Evolutionary conservation across 2,888 invertebrate species (phyloP).

Genomic region (Caenorhabditis parvicauda): DNA sequence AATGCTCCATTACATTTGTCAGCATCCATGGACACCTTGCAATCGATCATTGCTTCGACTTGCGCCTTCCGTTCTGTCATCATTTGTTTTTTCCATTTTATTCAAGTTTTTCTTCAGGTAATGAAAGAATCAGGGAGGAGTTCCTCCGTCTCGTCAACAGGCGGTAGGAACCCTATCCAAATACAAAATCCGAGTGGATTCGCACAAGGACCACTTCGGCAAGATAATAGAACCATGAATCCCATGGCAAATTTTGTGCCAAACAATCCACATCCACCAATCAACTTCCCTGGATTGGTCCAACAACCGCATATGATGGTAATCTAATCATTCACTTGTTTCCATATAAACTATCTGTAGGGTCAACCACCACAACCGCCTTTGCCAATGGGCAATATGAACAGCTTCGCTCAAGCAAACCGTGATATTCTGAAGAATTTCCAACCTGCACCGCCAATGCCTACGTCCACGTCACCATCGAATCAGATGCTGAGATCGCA

Average conservation of each 20-base stretch:
- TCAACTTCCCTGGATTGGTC: neutral
- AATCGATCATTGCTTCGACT: neutral
- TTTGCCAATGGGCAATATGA: conserved; percentile 11
- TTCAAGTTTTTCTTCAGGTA: conserved; percentile 23
- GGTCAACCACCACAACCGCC: neutral
- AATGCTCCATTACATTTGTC: too few species aligned
- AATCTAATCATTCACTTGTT: neutral
- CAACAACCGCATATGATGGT: conserved; percentile 16
- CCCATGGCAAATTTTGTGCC: conserved; percentile 1
- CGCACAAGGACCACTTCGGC: neutral
- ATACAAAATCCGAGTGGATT: conserved; percentile 9
- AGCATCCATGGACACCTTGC: too few species aligned
- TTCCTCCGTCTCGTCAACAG: conserved; percentile 34
- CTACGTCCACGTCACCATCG: conserved; percentile 36
- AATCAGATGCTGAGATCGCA: conserved; percentile 37
- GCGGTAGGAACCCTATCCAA: conserved; percentile 23
- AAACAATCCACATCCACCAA: conserved; percentile 2
- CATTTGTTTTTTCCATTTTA: neutral
- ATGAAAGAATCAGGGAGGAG: conserved; percentile 42
- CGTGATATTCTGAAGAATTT: conserved; percentile 22
- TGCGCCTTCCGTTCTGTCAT: neutral
- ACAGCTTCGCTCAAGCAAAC: conserved; percentile 3
- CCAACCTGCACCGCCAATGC: conserved; percentile 18
- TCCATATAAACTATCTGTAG: neutral
- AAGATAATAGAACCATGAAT: neutral